Evolutionary conservation across 2,113 vertebrate species (phyloP), one percentile per base, ranked within the genome.

Genomic region (Pantherophis guttatus): DNA sequence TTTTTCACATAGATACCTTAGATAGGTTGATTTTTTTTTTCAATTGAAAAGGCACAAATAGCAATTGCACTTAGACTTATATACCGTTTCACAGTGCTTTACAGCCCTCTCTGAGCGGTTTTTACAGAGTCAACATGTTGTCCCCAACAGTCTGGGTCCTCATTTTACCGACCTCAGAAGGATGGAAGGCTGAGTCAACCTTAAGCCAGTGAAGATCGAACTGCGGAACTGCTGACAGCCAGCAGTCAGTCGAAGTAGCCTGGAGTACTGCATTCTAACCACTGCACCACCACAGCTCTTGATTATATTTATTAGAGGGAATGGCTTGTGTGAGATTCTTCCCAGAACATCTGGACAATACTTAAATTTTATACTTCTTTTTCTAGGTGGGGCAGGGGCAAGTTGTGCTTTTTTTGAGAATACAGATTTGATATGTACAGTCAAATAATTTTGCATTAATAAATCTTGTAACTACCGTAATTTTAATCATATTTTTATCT

Each of bases 341-440:
- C 93, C 58, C 89, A 24, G 91, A 95, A 88, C 86, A 86, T 90
- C 92, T 93, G 21, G 39, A 94, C 39, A 23, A 87, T 54, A 91
- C 85, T 96, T 93, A 70, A 3, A 54, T 85, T 53, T 39, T 93
- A 90, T 15, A 53, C 92, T 93, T 96, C 94, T 95, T 95, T 95
- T 90, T 95, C 53, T 29, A 91, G 0, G 90, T 97, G 58, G 39
- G 24, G 57, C 1, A 26, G 15, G 86, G 6, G 53, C n/a, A 57
- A 39, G 13, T 65, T 17, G 26, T 13, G 50, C 44, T 96, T 91
- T 86, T 86, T 33, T 29, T 86, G 95, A 95, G 53, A 87, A 92
- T 95, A 94, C 96, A 88, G 87, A 95, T 91, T 88, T 75, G 88
- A 91, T 89, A 53, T 39, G 90, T 95, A 86, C 90, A 94, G 87